Evolutionary conservation across 2,113 vertebrate species (phyloP), one percentile per base, ranked within the genome.

Genomic region (Mixornis gularis): DNA sequence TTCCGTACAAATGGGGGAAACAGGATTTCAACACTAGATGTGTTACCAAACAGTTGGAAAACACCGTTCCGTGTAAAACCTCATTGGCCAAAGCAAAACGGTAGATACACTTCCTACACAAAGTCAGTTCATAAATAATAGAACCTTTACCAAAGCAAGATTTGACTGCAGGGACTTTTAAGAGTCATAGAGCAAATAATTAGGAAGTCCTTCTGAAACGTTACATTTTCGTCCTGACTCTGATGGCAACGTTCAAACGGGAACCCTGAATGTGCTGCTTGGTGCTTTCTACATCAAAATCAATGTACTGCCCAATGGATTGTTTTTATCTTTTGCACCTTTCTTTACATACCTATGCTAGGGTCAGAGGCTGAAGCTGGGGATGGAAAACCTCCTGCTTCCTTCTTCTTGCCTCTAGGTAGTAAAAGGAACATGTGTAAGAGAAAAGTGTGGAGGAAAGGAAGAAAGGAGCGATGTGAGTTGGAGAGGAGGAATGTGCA

Each of bases 1-100:
- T 85, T 87, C 60, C 65, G n/a, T 49, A 74, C 4, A 7, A 85
- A 78, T 10, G 5, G 27, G 29, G 52, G 27, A 80, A 90, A 74
- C 24, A 60, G 63, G 76, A 89, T 66, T 93, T 59, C 83, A 92
- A 49, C 38, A 52, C 48, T 22, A 52, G 12, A 79, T 84, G 44
- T 89, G 79, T 79, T 82, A 85, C 68, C 52, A 66, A 95, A 95
- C 38, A 83, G 51, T 3, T 81, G 49, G 60, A 90, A 92, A 93
- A 60, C 46, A 60, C 13, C 10, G 34, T 29, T 40, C 49, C 36
- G 20, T 62, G 71, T 69, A 85, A 95, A 91, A 91, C 12, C 27
- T 53, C 65, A 53, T 36, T 30, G 34, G 52, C 49, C 38, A 72
- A 79, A 74, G 69, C 44, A 89, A 89, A 81, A 70, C 27, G 17